Conservation (phyloP, 2,888 invertebrate genomes). For the Lasioglossum pauxillum region DNA sequence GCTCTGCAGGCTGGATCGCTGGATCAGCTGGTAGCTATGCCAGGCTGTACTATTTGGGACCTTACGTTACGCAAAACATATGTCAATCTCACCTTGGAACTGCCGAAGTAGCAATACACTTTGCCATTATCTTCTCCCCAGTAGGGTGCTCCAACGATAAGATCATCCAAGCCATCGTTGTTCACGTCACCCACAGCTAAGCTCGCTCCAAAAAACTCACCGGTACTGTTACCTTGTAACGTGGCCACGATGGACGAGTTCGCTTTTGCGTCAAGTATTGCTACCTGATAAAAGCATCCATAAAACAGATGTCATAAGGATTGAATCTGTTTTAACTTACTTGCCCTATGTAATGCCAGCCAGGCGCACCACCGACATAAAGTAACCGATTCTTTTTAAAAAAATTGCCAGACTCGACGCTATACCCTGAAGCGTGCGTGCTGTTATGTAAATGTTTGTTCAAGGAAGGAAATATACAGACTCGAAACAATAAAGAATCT, state of each 20-base stretch:
- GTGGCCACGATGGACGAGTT: conserved; percentile 42
- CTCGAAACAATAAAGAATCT: neutral
- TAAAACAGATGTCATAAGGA: neutral
- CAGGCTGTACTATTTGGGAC: too few relatives aligned
- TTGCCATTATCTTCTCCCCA: conserved; percentile 78
- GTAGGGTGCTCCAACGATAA: conserved; percentile 79
- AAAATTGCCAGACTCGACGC: conserved; percentile 75
- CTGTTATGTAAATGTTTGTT: neutral
- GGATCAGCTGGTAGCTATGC: too few relatives aligned
- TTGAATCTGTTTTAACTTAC: conserved; percentile 45
- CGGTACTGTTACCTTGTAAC: conserved; percentile 70
- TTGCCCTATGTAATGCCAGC: conserved; percentile 71
- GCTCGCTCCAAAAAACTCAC: conserved; percentile 79
- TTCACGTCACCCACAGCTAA: conserved; percentile 79
- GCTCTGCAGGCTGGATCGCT: too few relatives aligned
- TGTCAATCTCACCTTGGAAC: conserved; percentile 40
- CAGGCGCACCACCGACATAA: conserved; percentile 75
- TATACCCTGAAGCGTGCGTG: conserved; percentile 69
- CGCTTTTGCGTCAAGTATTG: conserved; percentile 60
- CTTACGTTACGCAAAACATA: neutral
- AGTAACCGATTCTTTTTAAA: conserved; percentile 67
- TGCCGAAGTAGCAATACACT: conserved; percentile 73
- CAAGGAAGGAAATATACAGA: neutral
- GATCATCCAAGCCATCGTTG: conserved; percentile 77
- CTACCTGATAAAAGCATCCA: conserved; percentile 63